Conservation (phyloP, 2,113 vertebrate species). For the Microtus pennsylvanicus region DNA sequence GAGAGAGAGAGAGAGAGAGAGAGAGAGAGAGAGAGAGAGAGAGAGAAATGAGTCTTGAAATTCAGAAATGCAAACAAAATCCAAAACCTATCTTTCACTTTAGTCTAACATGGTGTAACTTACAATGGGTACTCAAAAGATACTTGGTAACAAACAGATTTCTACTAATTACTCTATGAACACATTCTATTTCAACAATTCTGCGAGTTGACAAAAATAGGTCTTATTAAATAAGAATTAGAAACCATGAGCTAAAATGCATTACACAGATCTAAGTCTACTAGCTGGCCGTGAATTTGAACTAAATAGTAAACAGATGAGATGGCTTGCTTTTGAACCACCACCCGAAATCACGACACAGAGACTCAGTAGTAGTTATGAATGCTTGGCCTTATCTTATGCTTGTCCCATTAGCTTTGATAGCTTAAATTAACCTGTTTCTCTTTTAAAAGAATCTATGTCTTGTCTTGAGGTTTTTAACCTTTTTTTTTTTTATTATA, state of each 20-base stretch:
- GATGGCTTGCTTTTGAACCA: not conserved
- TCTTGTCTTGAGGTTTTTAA: not conserved
- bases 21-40: not conserved
- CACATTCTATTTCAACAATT: slow-evolving; percentile 60
- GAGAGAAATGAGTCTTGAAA: not conserved
- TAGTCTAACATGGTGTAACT: slow-evolving; percentile 58
- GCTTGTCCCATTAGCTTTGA: not conserved
- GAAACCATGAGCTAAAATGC: slow-evolving; percentile 39
- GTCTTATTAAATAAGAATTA: slow-evolving; percentile 56
- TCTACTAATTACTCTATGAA: slow-evolving; percentile 69
- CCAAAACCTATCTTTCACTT: not conserved
- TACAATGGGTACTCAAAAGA: slow-evolving; percentile 51
- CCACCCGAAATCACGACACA: not conserved
- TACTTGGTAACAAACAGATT: slow-evolving; percentile 62
- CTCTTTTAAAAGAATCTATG: not conserved
- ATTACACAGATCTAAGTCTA: not conserved
- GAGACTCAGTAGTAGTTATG: too few relatives aligned
- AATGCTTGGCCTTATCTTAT: not conserved
- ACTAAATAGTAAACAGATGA: slow-evolving; percentile 56
- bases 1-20: not conserved
- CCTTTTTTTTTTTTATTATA: not conserved
- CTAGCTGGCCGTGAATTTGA: slow-evolving; percentile 38
- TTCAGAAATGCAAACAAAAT: slow-evolving; percentile 53
- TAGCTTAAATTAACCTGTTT: not conserved
- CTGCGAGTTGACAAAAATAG: slow-evolving; percentile 61